phyloP scores from a whole-genome alignment of 2,888 invertebrate species.

The Ennomos quercinarius region DNA sequence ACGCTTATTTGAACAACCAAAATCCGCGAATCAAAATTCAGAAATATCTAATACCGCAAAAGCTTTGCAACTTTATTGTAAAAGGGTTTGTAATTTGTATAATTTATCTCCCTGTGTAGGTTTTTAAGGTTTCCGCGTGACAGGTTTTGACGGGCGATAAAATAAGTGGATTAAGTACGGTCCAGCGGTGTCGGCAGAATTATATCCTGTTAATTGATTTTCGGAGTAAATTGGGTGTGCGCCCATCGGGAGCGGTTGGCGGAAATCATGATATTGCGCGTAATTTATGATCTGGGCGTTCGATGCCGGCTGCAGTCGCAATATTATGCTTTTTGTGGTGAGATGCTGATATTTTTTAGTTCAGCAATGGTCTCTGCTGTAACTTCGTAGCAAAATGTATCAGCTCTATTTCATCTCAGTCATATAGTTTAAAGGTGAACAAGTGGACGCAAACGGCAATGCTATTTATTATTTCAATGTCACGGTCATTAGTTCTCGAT shows the following conservation, averaged over 20 bases:
- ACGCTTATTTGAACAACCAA: too few species aligned
- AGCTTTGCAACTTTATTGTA: slow-evolving; percentile 7
- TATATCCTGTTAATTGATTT: slow-evolving; percentile 38
- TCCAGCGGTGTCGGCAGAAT: slow-evolving; percentile 24
- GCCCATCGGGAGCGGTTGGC: slow-evolving; percentile 21
- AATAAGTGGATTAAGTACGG: slow-evolving; percentile 28
- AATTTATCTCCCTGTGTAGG: slow-evolving; percentile 4
- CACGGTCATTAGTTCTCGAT: too few species aligned
- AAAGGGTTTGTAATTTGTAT: not conserved
- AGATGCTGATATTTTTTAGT: too few species aligned
- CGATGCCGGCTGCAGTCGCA: not conserved
- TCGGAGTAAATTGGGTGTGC: slow-evolving; percentile 36
- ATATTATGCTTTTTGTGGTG: too few species aligned
- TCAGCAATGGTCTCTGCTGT: too few species aligned
- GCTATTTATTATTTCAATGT: too few species aligned
- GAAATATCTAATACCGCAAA: too few species aligned
- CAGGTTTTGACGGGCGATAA: slow-evolving; percentile 24
- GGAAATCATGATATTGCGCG: slow-evolving; percentile 24
- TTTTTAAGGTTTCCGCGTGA: slow-evolving; percentile 21
- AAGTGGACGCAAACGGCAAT: too few species aligned
- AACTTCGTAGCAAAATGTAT: too few species aligned
- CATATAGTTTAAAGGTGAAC: too few species aligned
- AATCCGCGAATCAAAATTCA: too few species aligned
- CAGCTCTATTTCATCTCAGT: too few species aligned
- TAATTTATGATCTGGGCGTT: slow-evolving; percentile 12